Evolutionary conservation across 2,797 vertebrate genomes (phyloP), one percentile per base, ranked within the genome.

Genomic region (Coregonus suidteri): DNA sequence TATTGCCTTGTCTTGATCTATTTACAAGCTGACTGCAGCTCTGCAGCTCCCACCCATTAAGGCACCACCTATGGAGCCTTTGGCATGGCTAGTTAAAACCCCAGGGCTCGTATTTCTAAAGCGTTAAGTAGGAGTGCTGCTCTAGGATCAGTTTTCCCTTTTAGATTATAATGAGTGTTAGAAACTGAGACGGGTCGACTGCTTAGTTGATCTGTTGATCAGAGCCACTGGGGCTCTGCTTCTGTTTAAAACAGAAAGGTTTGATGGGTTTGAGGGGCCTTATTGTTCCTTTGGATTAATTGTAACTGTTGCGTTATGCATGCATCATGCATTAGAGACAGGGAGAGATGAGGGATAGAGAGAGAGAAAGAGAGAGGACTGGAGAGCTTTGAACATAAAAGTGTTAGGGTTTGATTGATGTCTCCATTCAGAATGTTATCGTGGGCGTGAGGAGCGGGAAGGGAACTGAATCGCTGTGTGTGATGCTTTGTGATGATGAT

Each of bases 1-100:
- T 91, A 94, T 90, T 88, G 71, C 82, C 77, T 85, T 69, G 75
- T 90, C 88, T 93, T 93, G 85, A 92, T 93, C 84, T 77, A 89
- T 95, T 91, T 94, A 94, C 88, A 84, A 92, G 84, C 79, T 0
- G 56, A 81, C 86, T 86, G 82, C 79, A 79, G 82, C 35, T 79
- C 75, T 86, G 82, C 78, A 79, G 82, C 35, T 79, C 73, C 81
- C 85, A 81, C 88, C 86, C 77, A 89, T 91, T 87, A 92, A 88
- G 37, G 77, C 73, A 79, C 88, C 87, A 80, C 92, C 92, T 82
- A 84, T 87, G 67, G 91, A 89, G 90, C 77, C 41, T 75, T 66
- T 82, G 81, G 85, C 90, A 65, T 81, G 82, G 85, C 90, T 89
- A 68, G 80, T 94, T 90, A 91, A 81, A 83, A 74, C 65, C 4